Base-by-base conservation (phyloP, 2,113 vertebrate genomes). In the Typhlomys cinereus region DNA sequence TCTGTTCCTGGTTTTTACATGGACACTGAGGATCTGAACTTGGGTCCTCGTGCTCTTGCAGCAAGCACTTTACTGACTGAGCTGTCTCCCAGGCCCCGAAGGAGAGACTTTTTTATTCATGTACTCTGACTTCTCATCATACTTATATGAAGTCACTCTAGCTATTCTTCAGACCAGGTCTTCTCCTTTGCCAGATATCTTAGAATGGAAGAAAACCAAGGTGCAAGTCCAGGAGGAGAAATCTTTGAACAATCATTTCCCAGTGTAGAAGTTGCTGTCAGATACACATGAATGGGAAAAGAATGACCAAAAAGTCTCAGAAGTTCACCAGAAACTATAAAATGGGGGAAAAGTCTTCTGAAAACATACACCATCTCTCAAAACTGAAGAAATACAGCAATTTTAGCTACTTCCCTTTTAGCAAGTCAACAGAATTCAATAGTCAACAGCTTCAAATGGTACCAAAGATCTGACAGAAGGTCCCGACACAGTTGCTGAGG, bases 391-490 rank as follows among this genome's bases (percentile, higher is more conserved):
- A 83, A 13, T 80, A 7, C 61, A 41, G 57, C n/a, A 71, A n/a
- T 82, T 83, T 91, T 54, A 90, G 34, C 46, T n/a, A 80, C 62
- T 88, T 88, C 62, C 44, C 46, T 92, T 94, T 54, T 90, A 88
- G 70, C 2, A 17, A 90, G 39, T 89, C 66, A 79, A 85, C 25
- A 81, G 54, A 91, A 91, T 85, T 88, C 39, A 94, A 57, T 90
- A 90, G 75, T 69, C 92, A 93, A 70, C 57, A 23, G 41, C 9
- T 89, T 69, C 25, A 31, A 90, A 71, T 41, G 85, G 80, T 74
- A 79, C 89, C 57, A 69, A 44, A 52, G 27, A 2, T 59, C 44
- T 76, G 64, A 95, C 41, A 67, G 69, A 44, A 62, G 57, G 34
- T 21, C 50, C 29, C 73, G n/a, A 20, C 10, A 69, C 14, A 15